Percentiles rank a stretch among this genome's conserved stretches.
Evolutionary conservation across 2,797 vertebrate species (phyloP).

Genomic region (Cichlasoma orientale): DNA sequence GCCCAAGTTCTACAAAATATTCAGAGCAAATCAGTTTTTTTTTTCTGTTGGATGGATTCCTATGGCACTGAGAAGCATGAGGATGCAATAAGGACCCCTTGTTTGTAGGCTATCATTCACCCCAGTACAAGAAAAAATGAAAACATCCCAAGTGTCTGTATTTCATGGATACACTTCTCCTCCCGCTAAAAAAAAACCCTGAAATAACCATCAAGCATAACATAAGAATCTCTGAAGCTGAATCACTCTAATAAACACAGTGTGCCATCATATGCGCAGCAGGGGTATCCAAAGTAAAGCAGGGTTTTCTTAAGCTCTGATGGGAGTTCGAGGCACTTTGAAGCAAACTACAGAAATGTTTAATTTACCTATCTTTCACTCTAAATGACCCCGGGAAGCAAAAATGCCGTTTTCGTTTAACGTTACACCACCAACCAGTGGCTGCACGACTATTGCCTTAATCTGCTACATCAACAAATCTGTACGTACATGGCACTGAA

Average conservation of each 20-base stretch:
- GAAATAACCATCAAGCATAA: background rate
- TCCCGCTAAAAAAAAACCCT: background rate
- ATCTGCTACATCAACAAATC: background rate
- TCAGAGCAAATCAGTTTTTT: background rate
- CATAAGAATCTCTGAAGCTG: slow-evolving; percentile 24
- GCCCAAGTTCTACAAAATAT: background rate
- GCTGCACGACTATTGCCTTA: background rate
- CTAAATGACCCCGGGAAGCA: background rate
- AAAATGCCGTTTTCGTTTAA: background rate
- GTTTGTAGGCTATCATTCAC: background rate
- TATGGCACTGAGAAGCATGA: background rate
- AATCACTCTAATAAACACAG: slow-evolving; percentile 27
- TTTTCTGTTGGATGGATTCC: background rate
- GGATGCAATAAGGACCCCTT: background rate
- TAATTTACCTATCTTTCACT: background rate
- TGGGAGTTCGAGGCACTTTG: background rate
- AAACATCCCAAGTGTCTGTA: background rate
- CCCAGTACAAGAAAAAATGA: background rate
- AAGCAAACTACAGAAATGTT: background rate
- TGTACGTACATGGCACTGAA: background rate
- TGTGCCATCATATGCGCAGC: slow-evolving; percentile 12
- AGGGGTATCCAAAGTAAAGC: slow-evolving; percentile 9
- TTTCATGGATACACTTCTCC: background rate
- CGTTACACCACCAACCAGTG: background rate
- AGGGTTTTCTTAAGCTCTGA: background rate